Percentiles rank a stretch among this genome's conserved stretches.
Conservation (phyloP, 2,888 invertebrate genomes). For the Leptogaster cylindrica region DNA sequence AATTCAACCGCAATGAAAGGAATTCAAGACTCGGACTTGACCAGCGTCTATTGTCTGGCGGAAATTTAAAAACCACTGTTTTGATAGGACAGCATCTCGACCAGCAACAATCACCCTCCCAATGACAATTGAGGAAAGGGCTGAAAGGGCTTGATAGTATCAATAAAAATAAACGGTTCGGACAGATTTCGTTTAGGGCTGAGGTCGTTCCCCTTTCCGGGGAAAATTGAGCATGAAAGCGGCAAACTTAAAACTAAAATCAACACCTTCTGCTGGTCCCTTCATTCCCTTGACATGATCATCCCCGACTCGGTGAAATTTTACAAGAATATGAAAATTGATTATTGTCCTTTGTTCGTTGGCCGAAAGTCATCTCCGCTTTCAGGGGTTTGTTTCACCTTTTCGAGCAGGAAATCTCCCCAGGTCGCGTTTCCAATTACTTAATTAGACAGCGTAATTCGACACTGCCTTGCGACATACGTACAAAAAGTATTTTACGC, state of each 20-base stretch:
- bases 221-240: background rate
- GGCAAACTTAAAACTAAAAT: too few species aligned
- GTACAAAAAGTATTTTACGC: background rate
- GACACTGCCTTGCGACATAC: background rate
- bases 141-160: background rate
- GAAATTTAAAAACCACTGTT: slow-evolving; percentile 6
- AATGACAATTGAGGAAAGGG: too few species aligned
- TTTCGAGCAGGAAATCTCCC: background rate
- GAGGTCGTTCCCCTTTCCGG: slow-evolving; percentile 3
- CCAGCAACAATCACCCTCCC: background rate
- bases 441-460: background rate
- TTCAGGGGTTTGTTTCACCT: too few species aligned
- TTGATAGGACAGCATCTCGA: background rate
- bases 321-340: too few species aligned
- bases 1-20: too few species aligned
- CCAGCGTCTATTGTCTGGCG: background rate
- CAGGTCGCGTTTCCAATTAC: slow-evolving; percentile 1
- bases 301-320: too few species aligned
- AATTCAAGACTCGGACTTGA: too few species aligned
- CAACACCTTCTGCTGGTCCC: too few species aligned
- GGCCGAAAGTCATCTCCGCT: too few species aligned
- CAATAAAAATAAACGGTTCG: background rate
- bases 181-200: slow-evolving; percentile 19
- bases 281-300: too few species aligned
- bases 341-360: too few species aligned